Conservation (phyloP, 2,797 vertebrate species). For the Leptoclinus maculatus region DNA sequence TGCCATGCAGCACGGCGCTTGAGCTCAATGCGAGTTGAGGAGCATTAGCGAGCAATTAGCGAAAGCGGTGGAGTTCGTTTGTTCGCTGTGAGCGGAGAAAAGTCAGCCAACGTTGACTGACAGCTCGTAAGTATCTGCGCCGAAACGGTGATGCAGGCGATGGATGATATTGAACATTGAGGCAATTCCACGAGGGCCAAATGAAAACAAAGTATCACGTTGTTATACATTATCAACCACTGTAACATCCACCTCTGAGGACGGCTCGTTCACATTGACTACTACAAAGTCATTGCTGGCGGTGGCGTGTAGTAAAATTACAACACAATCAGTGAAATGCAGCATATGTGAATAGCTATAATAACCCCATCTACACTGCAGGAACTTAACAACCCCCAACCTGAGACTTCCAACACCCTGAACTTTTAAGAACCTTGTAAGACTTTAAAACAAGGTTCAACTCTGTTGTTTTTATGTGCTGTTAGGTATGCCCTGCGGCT, state of each 20-base stretch:
- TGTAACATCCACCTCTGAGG: neutral
- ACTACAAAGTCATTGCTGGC: neutral
- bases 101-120: slow-evolving; percentile 44
- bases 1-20: slow-evolving; percentile 37
- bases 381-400: neutral
- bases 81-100: slow-evolving; percentile 30
- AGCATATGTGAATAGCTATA: neutral
- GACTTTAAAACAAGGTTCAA: slow-evolving; percentile 12
- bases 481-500: neutral
- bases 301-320: neutral
- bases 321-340: neutral
- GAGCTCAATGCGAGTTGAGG: slow-evolving; percentile 43
- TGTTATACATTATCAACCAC: neutral
- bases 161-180: neutral
- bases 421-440: slow-evolving; percentile 1
- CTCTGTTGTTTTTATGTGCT: slow-evolving; percentile 6
- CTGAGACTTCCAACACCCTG: neutral
- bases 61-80: slow-evolving; percentile 29
- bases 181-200: neutral
- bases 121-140: slow-evolving; percentile 11
- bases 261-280: neutral
- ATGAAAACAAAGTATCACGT: slow-evolving; percentile 3
- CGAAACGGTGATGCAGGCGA: slow-evolving; percentile 9
- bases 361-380: neutral
- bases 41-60: slow-evolving; percentile 39